phyloP scores from a whole-genome alignment of 37 sponge, comb jelly and placozoan species.

The Hormiphora californensis region DNA sequence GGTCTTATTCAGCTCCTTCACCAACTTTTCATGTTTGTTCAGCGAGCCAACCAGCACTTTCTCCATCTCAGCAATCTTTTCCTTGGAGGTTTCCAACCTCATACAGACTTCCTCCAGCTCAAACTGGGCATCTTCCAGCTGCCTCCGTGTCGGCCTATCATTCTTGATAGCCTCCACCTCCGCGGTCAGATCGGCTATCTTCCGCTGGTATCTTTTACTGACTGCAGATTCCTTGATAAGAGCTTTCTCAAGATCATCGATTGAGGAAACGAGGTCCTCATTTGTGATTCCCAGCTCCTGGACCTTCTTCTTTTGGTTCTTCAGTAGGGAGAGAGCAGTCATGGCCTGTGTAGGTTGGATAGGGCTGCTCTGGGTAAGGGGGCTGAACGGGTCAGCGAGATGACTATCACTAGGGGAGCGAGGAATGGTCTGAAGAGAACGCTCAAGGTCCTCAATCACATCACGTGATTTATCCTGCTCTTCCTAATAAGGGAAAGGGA shows the following conservation, averaged over 20 bases:
- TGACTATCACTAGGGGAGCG: background rate
- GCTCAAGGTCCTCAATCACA: slow-evolving; percentile 27
- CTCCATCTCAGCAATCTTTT: slow-evolving; percentile 43
- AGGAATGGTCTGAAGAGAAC: slow-evolving; percentile 7
- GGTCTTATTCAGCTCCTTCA: slow-evolving; percentile 20
- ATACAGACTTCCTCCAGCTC: slow-evolving; percentile 9
- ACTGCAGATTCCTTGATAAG: background rate
- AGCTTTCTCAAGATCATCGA: slow-evolving; percentile 44
- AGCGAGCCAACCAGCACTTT: slow-evolving; percentile 4
- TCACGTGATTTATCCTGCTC: slow-evolving; percentile 50
- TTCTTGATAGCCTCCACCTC: slow-evolving; percentile 5
- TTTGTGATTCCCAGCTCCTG: background rate
- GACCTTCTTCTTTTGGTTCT: slow-evolving; percentile 5
- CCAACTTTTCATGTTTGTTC: slow-evolving; percentile 22
- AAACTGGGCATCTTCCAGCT: background rate
- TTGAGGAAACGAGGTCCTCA: background rate
- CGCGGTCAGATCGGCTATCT: background rate
- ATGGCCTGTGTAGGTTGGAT: background rate
- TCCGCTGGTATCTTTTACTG: background rate
- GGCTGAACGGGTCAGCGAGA: background rate
- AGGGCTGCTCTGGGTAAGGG: slow-evolving; percentile 6
- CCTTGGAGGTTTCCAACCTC: background rate
- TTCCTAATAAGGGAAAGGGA: background rate
- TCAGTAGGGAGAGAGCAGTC: slow-evolving; percentile 1
- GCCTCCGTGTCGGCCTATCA: background rate